Evolutionary conservation across 2,888 invertebrate species (phyloP).

Genomic region (Dolichomitus sp.): DNA sequence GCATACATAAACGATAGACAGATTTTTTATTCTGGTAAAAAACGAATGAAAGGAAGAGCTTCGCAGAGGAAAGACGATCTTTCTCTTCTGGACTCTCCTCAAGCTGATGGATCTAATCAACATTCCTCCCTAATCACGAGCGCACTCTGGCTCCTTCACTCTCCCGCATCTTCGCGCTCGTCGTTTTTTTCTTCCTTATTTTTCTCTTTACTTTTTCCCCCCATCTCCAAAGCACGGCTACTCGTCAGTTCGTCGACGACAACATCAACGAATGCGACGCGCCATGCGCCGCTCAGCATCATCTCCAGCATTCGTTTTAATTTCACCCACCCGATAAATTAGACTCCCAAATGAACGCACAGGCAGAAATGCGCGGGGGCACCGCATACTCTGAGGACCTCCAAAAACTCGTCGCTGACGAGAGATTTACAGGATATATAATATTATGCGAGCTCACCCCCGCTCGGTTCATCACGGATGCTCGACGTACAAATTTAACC

Average conservation of each 20-base stretch:
- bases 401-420: conserved; percentile 64
- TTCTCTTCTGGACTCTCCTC: conserved; percentile 42
- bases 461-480: conserved; percentile 18
- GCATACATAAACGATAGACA: conserved; percentile 46
- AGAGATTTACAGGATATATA: conserved; percentile 52
- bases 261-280: conserved; percentile 52
- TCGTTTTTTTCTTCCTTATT: conserved; percentile 63
- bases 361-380: conserved; percentile 35
- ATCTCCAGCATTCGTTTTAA: conserved; percentile 79
- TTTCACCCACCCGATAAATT: conserved; percentile 82
- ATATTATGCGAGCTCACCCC: conserved; percentile 48
- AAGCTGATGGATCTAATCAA: conserved; percentile 85
- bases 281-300: conserved; percentile 29
- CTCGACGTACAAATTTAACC: conserved; percentile 4
- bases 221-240: conserved; percentile 24
- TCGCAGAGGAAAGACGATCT: conserved; percentile 61
- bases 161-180: conserved; percentile 66
- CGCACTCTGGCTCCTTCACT: conserved; percentile 65
- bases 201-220: conserved; percentile 51
- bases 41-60: conserved; percentile 61
- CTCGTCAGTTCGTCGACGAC: conserved; percentile 49
- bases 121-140: conserved; percentile 85
- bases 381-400: conserved; percentile 52
- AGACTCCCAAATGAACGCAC: conserved; percentile 81
- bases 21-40: conserved; percentile 42